phyloP scores from a whole-genome alignment of 1,140 invertebrate species.

The Aplysia californica region DNA sequence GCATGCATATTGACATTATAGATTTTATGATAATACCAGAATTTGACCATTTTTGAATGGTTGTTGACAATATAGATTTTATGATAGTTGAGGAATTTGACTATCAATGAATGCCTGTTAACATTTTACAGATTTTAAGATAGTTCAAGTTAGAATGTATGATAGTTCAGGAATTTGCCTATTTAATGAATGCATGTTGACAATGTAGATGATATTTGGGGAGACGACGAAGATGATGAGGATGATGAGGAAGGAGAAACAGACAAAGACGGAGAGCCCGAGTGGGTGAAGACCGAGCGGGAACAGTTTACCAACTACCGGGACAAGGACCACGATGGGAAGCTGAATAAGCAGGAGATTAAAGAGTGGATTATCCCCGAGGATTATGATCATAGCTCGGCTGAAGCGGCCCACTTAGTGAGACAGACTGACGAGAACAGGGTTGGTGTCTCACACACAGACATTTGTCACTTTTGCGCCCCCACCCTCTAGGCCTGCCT shows the following conservation, averaged over 20 bases:
- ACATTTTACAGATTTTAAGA: no score
- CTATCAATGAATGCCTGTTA: no score
- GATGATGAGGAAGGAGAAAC: slow-evolving; percentile 91
- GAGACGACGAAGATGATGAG: slow-evolving; percentile 77
- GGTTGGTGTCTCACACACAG: slow-evolving; percentile 87
- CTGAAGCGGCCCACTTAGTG: slow-evolving; percentile 95
- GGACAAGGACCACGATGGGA: slow-evolving; percentile 90
- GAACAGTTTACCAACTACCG: slow-evolving; percentile 85
- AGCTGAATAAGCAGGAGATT: slow-evolving; percentile 87
- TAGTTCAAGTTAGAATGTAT: no score
- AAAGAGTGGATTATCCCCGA: slow-evolving; percentile 93
- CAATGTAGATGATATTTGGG: slow-evolving; percentile 32
- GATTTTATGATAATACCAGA: no score
- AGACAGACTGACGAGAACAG: slow-evolving; percentile 91
- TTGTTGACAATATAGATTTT: no score
- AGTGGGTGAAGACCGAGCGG: slow-evolving; percentile 95
- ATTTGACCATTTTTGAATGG: no score
- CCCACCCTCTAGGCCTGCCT: slow-evolving; percentile 1
- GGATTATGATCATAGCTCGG: slow-evolving; percentile 96
- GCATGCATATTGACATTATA: no score
- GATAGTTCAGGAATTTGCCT: no score
- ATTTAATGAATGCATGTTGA: neutral
- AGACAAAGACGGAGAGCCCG: slow-evolving; percentile 94
- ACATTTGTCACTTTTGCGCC: neutral
- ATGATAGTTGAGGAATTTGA: no score